Conservation (phyloP, 2,113 vertebrate species). For the Bettongia penicillata region DNA sequence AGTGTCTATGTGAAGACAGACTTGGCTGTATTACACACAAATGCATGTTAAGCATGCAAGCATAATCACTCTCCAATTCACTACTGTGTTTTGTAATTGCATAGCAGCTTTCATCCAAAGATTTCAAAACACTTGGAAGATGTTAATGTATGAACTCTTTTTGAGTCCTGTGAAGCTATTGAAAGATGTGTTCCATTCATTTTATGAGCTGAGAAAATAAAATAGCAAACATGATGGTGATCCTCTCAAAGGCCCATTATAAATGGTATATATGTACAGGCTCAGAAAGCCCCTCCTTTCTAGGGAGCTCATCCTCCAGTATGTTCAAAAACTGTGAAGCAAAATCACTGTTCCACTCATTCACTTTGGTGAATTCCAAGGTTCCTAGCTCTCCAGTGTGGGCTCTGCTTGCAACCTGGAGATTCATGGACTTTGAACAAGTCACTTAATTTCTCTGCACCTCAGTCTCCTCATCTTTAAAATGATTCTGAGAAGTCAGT, state of each 20-base stretch:
- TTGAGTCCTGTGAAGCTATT: constrained; percentile 23
- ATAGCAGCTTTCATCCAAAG: constrained; percentile 48
- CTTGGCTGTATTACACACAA: constrained; percentile 31
- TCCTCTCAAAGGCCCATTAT: constrained; percentile 17
- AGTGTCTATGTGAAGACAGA: constrained; percentile 54
- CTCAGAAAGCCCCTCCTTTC: not conserved
- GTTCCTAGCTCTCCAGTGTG: not conserved
- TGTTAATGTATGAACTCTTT: constrained; percentile 4
- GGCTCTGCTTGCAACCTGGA: constrained; percentile 19
- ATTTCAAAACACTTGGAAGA: constrained; percentile 61
- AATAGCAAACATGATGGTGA: not conserved
- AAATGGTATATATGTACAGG: not conserved
- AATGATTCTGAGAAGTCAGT: not conserved
- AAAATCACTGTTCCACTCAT: not conserved
- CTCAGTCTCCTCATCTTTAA: no score
- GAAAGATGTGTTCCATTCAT: constrained; percentile 51
- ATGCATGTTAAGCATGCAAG: constrained; percentile 53
- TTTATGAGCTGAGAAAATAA: constrained; percentile 10
- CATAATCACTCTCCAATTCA: constrained; percentile 49
- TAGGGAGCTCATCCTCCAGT: not conserved
- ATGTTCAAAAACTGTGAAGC: constrained; percentile 7
- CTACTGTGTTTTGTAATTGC: constrained; percentile 66
- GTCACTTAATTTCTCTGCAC: no score
- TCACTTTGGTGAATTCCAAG: not conserved
- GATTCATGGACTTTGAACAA: not conserved